Percentiles rank a stretch among this genome's conserved stretches.
Conservation (phyloP, 1,140 invertebrate genomes). For the Drosophila melanica region DNA sequence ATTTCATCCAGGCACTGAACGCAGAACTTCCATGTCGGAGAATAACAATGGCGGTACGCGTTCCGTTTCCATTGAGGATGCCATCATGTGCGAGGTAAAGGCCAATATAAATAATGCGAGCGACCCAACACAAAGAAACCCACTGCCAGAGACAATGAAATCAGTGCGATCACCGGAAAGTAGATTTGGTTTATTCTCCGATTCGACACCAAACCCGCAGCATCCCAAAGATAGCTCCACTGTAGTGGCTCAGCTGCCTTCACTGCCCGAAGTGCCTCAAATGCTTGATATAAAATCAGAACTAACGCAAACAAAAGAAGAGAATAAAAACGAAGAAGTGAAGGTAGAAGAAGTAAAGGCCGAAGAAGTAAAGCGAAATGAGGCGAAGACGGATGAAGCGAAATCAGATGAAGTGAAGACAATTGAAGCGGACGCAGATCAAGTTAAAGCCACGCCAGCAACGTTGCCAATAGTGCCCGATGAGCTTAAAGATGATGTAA, state of each 20-base stretch:
- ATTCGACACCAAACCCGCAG: constrained; percentile 1
- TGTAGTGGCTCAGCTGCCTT: not conserved
- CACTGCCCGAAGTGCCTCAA: not conserved
- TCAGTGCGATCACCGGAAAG: constrained; percentile 6
- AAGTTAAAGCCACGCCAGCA: not conserved
- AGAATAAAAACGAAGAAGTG: not conserved
- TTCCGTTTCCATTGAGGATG: constrained; percentile 64
- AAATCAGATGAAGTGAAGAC: not conserved
- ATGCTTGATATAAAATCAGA: constrained; percentile 15
- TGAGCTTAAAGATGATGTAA: constrained; percentile 29
- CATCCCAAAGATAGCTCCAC: constrained; percentile 6
- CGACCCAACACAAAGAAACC: constrained; percentile 12
- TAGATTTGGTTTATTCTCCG: constrained; percentile 13
- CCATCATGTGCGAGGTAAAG: constrained; percentile 68
- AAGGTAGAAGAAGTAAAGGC: not conserved
- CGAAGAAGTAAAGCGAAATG: not conserved
- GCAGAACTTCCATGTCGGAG: constrained; percentile 55
- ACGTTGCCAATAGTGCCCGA: not conserved
- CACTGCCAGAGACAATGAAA: constrained; percentile 8
- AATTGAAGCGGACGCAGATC: not conserved
- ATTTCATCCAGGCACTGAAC: constrained; percentile 67
- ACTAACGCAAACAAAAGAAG: not conserved
- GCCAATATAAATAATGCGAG: constrained; percentile 56
- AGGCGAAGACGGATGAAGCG: not conserved
- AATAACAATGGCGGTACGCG: constrained; percentile 17